A percentile compares a stretch with the other conserved stretches of the same genome.
Conservation (phyloP, 2,113 vertebrate genomes). For the Mohoua ochrocephala region DNA sequence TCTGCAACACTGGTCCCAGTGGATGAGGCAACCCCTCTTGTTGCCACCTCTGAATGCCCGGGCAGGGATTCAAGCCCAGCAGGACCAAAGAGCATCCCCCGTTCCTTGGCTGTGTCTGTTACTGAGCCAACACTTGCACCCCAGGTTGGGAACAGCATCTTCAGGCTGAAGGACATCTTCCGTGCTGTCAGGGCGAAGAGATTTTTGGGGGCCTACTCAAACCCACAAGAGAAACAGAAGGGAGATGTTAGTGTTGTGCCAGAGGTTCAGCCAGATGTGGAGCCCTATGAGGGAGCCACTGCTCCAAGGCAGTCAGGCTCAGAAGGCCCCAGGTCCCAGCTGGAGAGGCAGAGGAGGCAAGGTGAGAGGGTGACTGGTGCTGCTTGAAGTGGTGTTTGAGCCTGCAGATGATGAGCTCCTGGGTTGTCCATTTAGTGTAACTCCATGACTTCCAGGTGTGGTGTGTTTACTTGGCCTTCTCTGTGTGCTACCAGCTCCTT, state of each 20-base stretch:
- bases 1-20: not conserved
- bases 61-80: not conserved
- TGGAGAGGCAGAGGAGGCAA: not conserved
- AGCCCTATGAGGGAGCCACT: not conserved
- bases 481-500: not conserved
- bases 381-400: not conserved
- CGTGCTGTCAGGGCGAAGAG: not conserved
- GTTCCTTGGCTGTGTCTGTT: not conserved
- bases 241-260: not conserved
- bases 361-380: not conserved
- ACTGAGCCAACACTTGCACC: not conserved
- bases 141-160: not conserved
- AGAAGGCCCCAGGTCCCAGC: not conserved
- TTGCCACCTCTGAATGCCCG: not conserved
- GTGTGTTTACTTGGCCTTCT: not conserved
- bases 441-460: not conserved
- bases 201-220: not conserved
- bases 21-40: not conserved
- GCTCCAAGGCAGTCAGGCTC: not conserved
- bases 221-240: not conserved
- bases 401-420: not conserved
- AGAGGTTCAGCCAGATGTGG: not conserved
- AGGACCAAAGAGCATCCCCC: not conserved
- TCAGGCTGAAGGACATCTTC: not conserved
- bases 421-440: not conserved